A percentile compares a stretch with the other conserved stretches of the same genome.
Evolutionary conservation across 2,797 vertebrate genomes (phyloP).

Genomic region (Premnoplex brunnescens): DNA sequence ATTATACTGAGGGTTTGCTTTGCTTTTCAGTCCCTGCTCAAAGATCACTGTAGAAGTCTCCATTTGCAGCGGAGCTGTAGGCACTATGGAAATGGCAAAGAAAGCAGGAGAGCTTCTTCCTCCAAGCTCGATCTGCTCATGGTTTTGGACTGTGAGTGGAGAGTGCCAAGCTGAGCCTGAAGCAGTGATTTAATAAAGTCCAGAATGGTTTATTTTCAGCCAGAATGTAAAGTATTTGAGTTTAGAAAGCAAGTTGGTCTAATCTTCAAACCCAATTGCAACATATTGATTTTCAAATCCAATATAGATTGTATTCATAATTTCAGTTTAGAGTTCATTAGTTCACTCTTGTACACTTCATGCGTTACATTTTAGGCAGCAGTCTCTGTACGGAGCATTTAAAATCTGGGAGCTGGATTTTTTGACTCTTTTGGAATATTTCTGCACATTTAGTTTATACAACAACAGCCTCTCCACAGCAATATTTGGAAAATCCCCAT

Average conservation of each 20-base stretch:
- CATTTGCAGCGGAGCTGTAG: background rate
- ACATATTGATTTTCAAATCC: background rate
- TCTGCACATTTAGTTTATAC: background rate
- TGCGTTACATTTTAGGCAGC: background rate
- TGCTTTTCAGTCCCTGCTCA: background rate
- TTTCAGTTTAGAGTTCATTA: slow-evolving; percentile 21
- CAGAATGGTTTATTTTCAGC: background rate
- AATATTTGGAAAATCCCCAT: background rate
- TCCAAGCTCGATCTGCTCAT: background rate
- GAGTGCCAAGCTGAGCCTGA: background rate
- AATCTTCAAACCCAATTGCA: slow-evolving; percentile 5
- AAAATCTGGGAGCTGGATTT: accelerated
- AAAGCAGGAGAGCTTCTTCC: background rate
- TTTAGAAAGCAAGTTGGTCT: background rate
- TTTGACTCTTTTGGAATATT: background rate
- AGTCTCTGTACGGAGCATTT: background rate
- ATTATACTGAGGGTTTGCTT: background rate
- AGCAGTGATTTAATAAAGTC: background rate
- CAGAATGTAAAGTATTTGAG: background rate
- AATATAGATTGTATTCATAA: background rate
- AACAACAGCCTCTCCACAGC: background rate
- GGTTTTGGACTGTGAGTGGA: background rate
- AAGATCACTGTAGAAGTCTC: background rate
- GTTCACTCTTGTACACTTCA: background rate
- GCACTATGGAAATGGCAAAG: background rate